Conservation (phyloP, 2,888 invertebrate genomes). For the Metacarcinus magister region DNA sequence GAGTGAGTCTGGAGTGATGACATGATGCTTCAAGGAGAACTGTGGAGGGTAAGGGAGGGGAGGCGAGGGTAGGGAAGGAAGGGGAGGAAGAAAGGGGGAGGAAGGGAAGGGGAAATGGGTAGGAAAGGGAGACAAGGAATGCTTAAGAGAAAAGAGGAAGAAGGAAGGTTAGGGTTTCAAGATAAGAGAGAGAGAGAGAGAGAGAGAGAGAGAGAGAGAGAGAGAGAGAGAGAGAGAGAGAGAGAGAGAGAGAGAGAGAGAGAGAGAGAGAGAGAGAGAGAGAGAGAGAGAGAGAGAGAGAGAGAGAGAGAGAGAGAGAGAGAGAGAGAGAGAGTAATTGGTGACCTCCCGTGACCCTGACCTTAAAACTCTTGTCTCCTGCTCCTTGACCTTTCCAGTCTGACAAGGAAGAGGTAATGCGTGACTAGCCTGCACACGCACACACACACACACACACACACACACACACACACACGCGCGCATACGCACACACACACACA, state of each 20-base stretch:
- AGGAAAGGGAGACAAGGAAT: too few species aligned
- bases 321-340: background rate
- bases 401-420: background rate
- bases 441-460: too few species aligned
- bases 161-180: too few species aligned
- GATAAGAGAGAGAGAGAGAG: conserved; percentile 21
- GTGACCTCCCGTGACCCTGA: background rate
- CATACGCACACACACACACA: background rate
- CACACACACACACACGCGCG: background rate
- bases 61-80: too few species aligned
- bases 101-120: background rate
- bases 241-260: too few species aligned
- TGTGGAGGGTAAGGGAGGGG: too few species aligned
- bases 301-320: background rate
- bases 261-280: background rate
- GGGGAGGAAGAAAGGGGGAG: background rate
- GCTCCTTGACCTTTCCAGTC: too few species aligned
- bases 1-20: too few species aligned
- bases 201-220: conserved; percentile 46
- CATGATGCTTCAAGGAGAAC: too few species aligned
- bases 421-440: too few species aligned
- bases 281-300: background rate
- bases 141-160: too few species aligned
- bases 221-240: background rate
- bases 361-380: background rate